phyloP scores from a whole-genome alignment of 2,797 vertebrate genomes.

The Gouania willdenowi region DNA sequence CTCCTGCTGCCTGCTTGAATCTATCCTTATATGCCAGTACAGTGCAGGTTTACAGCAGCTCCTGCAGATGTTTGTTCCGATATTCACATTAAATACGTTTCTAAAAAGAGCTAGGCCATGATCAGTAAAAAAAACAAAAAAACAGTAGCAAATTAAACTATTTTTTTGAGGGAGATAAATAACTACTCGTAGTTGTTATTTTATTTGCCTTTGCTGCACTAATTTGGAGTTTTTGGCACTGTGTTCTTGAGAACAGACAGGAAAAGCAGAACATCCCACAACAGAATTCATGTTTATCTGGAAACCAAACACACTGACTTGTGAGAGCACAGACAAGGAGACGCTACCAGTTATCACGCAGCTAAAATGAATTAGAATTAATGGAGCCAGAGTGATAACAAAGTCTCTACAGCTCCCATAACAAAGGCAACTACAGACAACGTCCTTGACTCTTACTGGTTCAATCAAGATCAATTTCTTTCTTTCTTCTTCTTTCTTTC shows the following conservation, averaged over 20 bases:
- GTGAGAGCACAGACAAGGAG: conserved; percentile 71
- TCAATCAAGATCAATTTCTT: conserved; percentile 55
- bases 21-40: no score
- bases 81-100: no score
- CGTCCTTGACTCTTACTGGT: conserved; percentile 69
- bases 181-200: no score
- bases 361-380: conserved; percentile 72
- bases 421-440: conserved; percentile 68
- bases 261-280: conserved; percentile 42
- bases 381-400: conserved; percentile 71
- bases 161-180: no score
- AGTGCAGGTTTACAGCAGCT: no score
- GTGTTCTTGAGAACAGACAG: conserved; percentile 44
- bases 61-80: no score
- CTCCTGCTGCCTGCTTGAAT: no score
- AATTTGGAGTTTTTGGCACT: neutral
- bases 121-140: no score
- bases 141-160: no score
- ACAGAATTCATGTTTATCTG: conserved; percentile 56
- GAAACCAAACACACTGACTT: conserved; percentile 45
- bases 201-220: no score
- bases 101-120: no score
- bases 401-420: conserved; percentile 74
- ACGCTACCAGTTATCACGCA: conserved; percentile 72
- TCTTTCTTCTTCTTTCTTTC: no score